A percentile compares a stretch with the other conserved stretches of the same genome.
Evolutionary conservation across 2,888 invertebrate species (phyloP).

Genomic region (Himalopsyche anomala): DNA sequence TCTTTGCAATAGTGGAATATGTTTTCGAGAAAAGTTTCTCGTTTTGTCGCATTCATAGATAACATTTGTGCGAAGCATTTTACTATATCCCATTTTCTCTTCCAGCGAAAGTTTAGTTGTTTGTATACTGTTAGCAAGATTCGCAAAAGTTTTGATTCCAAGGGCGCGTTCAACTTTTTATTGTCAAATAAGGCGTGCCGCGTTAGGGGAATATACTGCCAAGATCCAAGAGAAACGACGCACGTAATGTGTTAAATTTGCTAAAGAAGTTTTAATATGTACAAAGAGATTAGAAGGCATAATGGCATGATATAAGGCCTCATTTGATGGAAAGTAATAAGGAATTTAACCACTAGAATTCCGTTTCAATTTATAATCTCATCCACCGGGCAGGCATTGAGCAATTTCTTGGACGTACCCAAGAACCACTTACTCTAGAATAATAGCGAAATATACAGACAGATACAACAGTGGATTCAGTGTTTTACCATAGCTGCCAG

Average conservation of each 20-base stretch:
- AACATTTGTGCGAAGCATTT: neutral
- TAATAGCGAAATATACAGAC: too few species aligned
- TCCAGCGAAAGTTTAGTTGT: neutral
- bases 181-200: slow-evolving; percentile 24
- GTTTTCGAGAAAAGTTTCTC: neutral
- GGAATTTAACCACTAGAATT: too few species aligned
- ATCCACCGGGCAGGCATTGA: too few species aligned
- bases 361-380: too few species aligned
- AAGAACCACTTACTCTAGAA: too few species aligned
- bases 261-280: slow-evolving; percentile 1
- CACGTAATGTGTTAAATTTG: slow-evolving; percentile 6
- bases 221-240: neutral
- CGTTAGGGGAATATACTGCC: neutral
- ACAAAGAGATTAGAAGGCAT: neutral
- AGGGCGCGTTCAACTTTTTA: slow-evolving; percentile 29
- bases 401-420: too few species aligned
- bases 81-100: slow-evolving; percentile 5
- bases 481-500: too few species aligned
- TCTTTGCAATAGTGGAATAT: neutral
- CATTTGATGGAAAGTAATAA: too few species aligned
- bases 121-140: slow-evolving; percentile 10
- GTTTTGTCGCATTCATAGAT: slow-evolving; percentile 14
- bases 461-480: too few species aligned
- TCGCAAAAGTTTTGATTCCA: slow-evolving; percentile 12
- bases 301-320: neutral